These are phyloP conservation scores for Hemiprocne comata DNA, from an alignment of 2,113 vertebrate species.

Conservation along the genomic window DNA sequence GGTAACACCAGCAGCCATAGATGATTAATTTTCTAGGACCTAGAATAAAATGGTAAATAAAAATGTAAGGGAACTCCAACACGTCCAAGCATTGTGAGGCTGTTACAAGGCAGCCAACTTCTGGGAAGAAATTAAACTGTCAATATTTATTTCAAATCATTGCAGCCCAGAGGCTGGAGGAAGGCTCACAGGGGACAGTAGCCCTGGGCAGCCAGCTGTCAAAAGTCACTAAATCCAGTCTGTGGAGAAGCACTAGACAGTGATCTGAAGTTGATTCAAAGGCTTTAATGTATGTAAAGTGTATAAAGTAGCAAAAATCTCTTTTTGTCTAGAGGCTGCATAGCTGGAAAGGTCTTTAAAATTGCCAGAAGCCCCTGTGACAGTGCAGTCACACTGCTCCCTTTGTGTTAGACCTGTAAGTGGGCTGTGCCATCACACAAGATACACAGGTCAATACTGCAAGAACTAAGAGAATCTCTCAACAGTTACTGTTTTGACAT, in stretches of 20 bases:
- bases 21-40: neutral
- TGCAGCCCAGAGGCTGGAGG: neutral
- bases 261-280: neutral
- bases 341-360: neutral
- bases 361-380: neutral
- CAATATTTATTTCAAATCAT: neutral
- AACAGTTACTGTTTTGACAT: neutral
- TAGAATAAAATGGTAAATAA: neutral
- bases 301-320: neutral
- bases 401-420: neutral
- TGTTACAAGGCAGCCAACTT: neutral
- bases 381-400: neutral
- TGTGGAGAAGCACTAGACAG: neutral
- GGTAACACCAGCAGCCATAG: neutral
- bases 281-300: fast-evolving
- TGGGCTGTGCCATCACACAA: neutral
- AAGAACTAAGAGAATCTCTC: neutral
- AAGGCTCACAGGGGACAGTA: neutral
- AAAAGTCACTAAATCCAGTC: neutral
- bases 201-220: neutral
- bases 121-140: neutral
- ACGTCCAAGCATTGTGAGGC: neutral
- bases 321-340: too few relatives aligned
- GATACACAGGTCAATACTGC: too few relatives aligned
- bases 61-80: fast-evolving